Base-by-base conservation (phyloP, 2,888 invertebrate species). In the Cactoblastis cactorum region DNA sequence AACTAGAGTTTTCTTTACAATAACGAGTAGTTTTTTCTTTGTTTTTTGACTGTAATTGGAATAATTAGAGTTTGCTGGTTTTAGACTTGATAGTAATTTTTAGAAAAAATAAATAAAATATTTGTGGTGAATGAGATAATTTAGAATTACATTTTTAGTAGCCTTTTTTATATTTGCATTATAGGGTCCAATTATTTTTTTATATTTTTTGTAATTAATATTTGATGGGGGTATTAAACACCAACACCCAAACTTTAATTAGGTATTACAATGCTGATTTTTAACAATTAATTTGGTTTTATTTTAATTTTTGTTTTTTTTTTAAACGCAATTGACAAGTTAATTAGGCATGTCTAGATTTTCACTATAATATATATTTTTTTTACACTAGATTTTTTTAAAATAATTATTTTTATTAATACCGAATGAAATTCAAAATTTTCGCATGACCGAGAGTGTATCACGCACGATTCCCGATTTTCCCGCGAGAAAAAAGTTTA, bases 181-280 rank as follows among this genome's bases (percentile, higher is more conserved):
- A 6, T 28, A 28, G 1, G 9, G 5, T 28, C 8, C 28, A 28
- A 35, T 18, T 45, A 9, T 9, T n/a, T 32, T 15, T 32, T 32
- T 17, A 28, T 4, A 28, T 9, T 28, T 28, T 28, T 28, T 1
- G 8, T 6, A 9, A 6, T 28, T 28, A 28, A 28, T 14, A 9
- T 12, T 41, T 22, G 14, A 43, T 9, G 11, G 2, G 24, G 11
- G 32, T 22, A 22, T 15, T 45, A 53, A 18, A 35, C 62, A 69
- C 68, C 78, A 78, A 76, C 74, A 72, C 74, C 74, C 62, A 50
- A 72, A 68, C 74, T 65, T 49, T 54, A 59, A 57, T 70, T 75
- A 74, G 76, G 74, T 64, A 58, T 68, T 73, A 66, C 65, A 71
- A 67, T 72, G 61, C 57, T 62, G 58, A 58, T 56, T 52, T 56